A percentile compares a stretch with the other conserved stretches of the same genome.
These are phyloP conservation scores for Indicator maculatus DNA, from an alignment of 2,113 vertebrate species.

Conservation along the genomic window DNA sequence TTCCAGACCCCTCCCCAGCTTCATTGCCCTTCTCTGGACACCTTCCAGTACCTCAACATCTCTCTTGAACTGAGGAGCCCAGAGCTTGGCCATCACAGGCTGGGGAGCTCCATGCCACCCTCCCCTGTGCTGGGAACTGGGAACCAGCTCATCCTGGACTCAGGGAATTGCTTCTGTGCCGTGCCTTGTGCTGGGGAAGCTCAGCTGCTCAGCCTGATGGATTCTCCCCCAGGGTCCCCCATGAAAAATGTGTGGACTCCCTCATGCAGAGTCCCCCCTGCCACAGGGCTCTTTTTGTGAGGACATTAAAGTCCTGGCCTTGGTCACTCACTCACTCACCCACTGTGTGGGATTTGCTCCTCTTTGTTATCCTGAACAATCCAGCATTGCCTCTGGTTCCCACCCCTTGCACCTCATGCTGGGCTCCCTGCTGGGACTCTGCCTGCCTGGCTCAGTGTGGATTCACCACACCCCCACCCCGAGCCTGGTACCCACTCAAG, in stretches of 20 bases:
- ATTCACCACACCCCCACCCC: neutral
- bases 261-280: constrained; percentile 11
- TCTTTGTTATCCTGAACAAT: neutral
- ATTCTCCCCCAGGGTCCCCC: constrained; percentile 5
- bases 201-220: neutral
- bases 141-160: neutral
- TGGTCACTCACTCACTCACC: neutral
- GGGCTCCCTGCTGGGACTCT: neutral
- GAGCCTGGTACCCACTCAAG: accelerated
- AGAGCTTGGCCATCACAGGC: accelerated
- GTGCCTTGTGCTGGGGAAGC: neutral
- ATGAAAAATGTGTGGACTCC: constrained; percentile 50
- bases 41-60: too few relatives aligned
- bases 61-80: too few relatives aligned
- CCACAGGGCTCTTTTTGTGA: neutral
- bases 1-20: too few relatives aligned
- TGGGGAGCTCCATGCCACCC: neutral
- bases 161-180: neutral
- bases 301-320: neutral
- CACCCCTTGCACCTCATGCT: neutral
- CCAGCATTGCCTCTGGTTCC: neutral
- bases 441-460: neutral
- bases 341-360: neutral
- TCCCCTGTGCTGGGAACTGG: neutral
- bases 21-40: too few relatives aligned